A percentile compares a stretch with the other conserved stretches of the same genome.
Conservation (phyloP, 2,113 vertebrate species). For the Cyprinodon tularosa region DNA sequence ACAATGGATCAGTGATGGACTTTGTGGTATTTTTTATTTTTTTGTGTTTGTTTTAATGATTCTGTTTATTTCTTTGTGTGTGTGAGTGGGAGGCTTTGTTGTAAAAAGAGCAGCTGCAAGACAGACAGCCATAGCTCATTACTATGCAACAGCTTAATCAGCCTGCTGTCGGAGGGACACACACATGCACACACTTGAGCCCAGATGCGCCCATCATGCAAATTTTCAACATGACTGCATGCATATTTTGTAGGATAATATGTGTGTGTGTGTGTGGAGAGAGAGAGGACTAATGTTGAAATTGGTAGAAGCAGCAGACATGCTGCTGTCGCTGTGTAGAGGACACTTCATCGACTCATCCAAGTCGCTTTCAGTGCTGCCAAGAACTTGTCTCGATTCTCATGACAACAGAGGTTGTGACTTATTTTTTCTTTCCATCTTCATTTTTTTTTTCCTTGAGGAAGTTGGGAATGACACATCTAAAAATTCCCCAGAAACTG, state of each 20-base stretch:
- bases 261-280: too few species aligned
- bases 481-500: slow-evolving; percentile 6
- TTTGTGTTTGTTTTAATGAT: background rate
- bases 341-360: slow-evolving; percentile 43
- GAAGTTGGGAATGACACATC: slow-evolving; percentile 39
- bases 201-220: slow-evolving; percentile 69
- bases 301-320: slow-evolving; percentile 15
- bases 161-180: slow-evolving; percentile 70
- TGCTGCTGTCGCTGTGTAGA: slow-evolving; percentile 33
- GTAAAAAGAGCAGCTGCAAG: slow-evolving; percentile 78
- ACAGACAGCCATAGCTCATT: slow-evolving; percentile 79
- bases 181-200: slow-evolving; percentile 35
- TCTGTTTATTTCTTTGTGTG: slow-evolving; percentile 17
- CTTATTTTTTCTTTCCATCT: slow-evolving; percentile 48
- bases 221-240: slow-evolving; percentile 62
- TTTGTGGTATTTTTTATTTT: slow-evolving; percentile 25
- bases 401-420: slow-evolving; percentile 33
- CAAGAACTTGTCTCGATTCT: slow-evolving; percentile 52
- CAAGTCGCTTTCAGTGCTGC: slow-evolving; percentile 34
- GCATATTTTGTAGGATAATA: slow-evolving; percentile 27
- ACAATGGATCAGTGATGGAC: slow-evolving; percentile 27
- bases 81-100: slow-evolving; percentile 64
- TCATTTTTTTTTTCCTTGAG: slow-evolving; percentile 21
- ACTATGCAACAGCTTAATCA: slow-evolving; percentile 83
- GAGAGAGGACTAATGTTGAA: slow-evolving; percentile 10